Evolutionary conservation across 1,140 invertebrate species (phyloP), one percentile per base, ranked within the genome.

Genomic region (Drepana arcuata): DNA sequence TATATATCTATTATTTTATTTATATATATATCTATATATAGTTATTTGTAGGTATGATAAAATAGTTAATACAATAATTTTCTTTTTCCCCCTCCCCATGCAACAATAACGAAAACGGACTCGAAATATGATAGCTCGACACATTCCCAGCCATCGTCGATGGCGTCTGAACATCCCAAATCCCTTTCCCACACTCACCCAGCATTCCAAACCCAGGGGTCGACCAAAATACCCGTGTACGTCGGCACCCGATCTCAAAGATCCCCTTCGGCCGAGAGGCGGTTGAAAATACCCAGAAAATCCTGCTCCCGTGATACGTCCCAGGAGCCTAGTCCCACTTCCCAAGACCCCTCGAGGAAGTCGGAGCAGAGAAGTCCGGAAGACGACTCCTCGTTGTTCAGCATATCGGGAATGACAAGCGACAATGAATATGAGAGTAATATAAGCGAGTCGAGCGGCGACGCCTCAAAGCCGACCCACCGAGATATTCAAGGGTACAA

Each of bases 321-420:
- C 37, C 71, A 72, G 60, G 73, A 83, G 48, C 77, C 77, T 6
- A 79, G 78, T 63, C 73, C 72, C 27, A 72, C 67, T 23, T 75
- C 69, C 73, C 61, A 66, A 46, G 69, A 72, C 42, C 75, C 72
- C 14, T 63, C 61, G 29, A 61, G 64, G 26, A 81, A 81, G 56
- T 75, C 72, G 33, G 82, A 83, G 41, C 83, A 83, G 59, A 69
- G 83, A 50, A 82, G 75, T 68, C 83, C 83, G 25, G 83, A 84
- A 73, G 83, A 84, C 16, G 82, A 84, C 59, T 84, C 83, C 49
- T 84, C 83, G 34, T 62, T 84, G 30, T 80, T 84, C 74, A 84
- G 80, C 65, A 84, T 84, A 64, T 84, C 83, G 33, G 81, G 81
- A 68, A 84, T 84, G 67, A 84, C 81, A 40, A 84, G 74, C 53